Conservation (phyloP, 2,113 vertebrate species). For the Elaphurus davidianus region DNA sequence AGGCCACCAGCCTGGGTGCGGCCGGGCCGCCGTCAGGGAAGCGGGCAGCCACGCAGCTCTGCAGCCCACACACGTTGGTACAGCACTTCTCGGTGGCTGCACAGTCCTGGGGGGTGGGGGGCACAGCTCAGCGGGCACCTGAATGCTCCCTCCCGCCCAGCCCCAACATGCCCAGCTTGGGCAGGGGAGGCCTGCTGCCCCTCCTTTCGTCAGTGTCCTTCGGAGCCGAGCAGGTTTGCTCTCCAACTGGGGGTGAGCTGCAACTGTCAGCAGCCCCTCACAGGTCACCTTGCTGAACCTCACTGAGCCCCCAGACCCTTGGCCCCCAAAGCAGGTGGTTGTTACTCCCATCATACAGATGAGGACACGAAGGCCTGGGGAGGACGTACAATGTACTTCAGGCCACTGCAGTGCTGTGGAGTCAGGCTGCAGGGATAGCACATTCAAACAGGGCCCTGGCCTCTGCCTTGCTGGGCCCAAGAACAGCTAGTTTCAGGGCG, state of each 20-base stretch:
- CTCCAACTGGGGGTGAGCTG: background rate
- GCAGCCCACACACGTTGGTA: slow-evolving; percentile 95
- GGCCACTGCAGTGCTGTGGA: background rate
- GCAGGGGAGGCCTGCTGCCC: background rate
- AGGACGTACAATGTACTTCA: accelerated
- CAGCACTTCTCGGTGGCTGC: slow-evolving; percentile 94
- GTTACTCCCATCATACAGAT: accelerated
- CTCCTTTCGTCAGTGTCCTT: background rate
- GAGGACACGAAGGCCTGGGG: background rate
- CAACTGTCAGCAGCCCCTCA: background rate
- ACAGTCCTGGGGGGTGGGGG: slow-evolving; percentile 85
- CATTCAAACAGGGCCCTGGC: background rate
- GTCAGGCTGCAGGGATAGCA: background rate
- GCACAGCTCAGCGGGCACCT: background rate
- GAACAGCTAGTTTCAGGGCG: background rate
- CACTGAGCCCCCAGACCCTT: background rate
- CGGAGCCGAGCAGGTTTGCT: background rate
- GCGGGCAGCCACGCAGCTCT: slow-evolving; percentile 94
- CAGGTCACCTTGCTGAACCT: background rate
- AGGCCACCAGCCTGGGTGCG: slow-evolving; percentile 74
- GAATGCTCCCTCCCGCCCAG: background rate
- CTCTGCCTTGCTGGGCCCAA: background rate
- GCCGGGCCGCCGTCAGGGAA: slow-evolving; percentile 85
- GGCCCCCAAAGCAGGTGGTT: background rate
- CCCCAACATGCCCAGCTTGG: background rate